Evolutionary conservation across 2,888 invertebrate genomes (phyloP), one percentile per base, ranked within the genome.

Genomic region (Congeria kusceri): DNA sequence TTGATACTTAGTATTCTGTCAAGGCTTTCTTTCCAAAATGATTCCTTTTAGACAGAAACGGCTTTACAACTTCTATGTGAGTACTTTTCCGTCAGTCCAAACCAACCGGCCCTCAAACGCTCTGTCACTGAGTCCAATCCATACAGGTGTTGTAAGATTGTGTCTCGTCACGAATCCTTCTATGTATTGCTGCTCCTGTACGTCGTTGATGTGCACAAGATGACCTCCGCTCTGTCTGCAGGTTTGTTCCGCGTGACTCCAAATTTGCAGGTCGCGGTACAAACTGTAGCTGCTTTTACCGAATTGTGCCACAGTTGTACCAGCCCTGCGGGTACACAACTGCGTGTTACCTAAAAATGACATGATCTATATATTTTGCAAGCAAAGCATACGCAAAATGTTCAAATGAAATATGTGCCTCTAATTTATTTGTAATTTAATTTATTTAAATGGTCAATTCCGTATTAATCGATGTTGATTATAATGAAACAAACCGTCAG

Each of bases 171-270:
- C 11, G 53, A 53, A 53, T 23, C 53, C 13, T 20, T 53, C 53
- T 9, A 53, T 53, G 53, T 53, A 53, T 5, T 53, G 20, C 53
- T 53, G 53, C 20, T 53, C 53, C 11, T 53, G 20, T 1, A 20
- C 53, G 53, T 53, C 25, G 53, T 53, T 25, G 25, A 53, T 53
- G 25, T 23, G 53, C 2, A n/a, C 23, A 25, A 53, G 23, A 20
- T 53, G 20, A 25, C 59, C 59, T 7, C 65, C 53, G 32, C 28
- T 20, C 28, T 29, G 28, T n/a, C 49, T 53, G 32, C 66, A 66
- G 32, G 66, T 57, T 13, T 25, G 28, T 9, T 47, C 61, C 28
- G 61, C 29, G 29, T 53, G 47, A 20, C 49, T 61, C 46, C 61
- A 47, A 49, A 29, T 13, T 15, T 39, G 13, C 13, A 39, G 5